Conservation (phyloP, 2,797 vertebrate genomes). For the Cryptoblepharus egeriae region DNA sequence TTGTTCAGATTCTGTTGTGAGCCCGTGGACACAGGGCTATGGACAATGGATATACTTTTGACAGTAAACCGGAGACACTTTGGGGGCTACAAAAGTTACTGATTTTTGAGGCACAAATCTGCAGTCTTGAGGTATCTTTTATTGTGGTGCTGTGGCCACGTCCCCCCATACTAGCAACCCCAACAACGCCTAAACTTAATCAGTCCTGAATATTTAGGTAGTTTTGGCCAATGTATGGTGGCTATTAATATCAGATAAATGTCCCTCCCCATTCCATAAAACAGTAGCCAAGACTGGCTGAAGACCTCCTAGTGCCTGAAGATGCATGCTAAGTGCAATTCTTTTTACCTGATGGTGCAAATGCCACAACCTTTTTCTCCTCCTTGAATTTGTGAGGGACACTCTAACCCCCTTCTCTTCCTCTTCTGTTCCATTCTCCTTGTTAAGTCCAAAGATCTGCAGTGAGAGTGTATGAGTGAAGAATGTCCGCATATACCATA, state of each 20-base stretch:
- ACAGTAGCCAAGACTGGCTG: background rate
- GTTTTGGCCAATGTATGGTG: background rate
- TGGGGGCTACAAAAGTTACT: background rate
- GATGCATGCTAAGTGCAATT: no score
- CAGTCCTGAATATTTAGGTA: background rate
- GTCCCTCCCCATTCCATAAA: background rate
- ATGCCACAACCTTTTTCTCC: no score
- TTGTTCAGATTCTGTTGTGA: conserved; percentile 35
- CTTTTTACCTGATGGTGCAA: no score
- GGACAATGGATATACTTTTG: background rate
- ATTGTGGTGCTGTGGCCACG: background rate
- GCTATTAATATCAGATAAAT: background rate
- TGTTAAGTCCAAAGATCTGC: no score
- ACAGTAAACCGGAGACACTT: background rate
- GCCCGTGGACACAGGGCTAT: conserved; percentile 11
- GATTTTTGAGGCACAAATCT: conserved; percentile 28
- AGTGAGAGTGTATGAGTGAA: no score
- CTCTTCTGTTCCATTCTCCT: no score
- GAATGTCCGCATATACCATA: no score
- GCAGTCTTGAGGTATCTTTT: background rate
- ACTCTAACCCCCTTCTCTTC: no score
- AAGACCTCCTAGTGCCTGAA: no score
- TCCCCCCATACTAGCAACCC: no score
- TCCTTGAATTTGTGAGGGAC: no score
- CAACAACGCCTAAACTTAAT: background rate